A percentile compares a stretch with the other conserved stretches of the same genome.
Conservation (phyloP, 2,888 invertebrate species). For the Sinelater perroti region DNA sequence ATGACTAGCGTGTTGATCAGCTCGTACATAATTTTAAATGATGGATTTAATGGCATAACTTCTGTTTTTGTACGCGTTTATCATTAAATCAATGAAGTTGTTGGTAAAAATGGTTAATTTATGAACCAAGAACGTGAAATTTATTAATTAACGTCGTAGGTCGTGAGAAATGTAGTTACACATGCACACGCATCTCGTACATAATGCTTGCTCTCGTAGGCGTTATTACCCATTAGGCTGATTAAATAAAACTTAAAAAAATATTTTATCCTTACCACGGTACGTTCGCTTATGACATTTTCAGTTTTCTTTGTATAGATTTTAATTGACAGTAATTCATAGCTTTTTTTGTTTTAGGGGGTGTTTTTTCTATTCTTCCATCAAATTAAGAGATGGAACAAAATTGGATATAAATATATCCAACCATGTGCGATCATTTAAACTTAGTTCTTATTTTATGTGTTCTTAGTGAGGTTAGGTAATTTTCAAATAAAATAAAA, state of each 20-base stretch:
- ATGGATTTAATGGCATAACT: conserved; percentile 30
- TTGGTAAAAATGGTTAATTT: conserved; percentile 45
- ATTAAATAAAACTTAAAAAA: conserved; percentile 30
- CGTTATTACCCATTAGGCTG: conserved; percentile 40
- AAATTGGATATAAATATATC: too few relatives aligned
- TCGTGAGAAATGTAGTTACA: conserved; percentile 44
- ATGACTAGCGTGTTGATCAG: conserved; percentile 28
- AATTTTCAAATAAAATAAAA: too few relatives aligned
- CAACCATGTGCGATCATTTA: too few relatives aligned
- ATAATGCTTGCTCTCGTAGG: conserved; percentile 40
- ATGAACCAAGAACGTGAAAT: conserved; percentile 44
- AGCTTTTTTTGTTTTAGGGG: too few relatives aligned
- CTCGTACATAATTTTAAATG: conserved; percentile 31
- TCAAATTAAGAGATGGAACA: too few relatives aligned
- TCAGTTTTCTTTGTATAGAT: conserved; percentile 14
- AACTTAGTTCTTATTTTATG: too few relatives aligned
- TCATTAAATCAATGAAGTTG: conserved; percentile 46
- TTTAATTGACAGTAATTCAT: conserved; percentile 13
- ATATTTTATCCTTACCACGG: conserved; percentile 8
- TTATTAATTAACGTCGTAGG: conserved; percentile 45
- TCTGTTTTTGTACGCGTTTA: conserved; percentile 33
- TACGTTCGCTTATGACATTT: conserved; percentile 11
- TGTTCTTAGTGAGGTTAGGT: too few relatives aligned
- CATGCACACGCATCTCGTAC: conserved; percentile 39
- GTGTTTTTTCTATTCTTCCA: too few relatives aligned